These are phyloP conservation scores for Drosophila emarginata DNA, from an alignment of 2,888 invertebrate genomes.

Conservation along the genomic window DNA sequence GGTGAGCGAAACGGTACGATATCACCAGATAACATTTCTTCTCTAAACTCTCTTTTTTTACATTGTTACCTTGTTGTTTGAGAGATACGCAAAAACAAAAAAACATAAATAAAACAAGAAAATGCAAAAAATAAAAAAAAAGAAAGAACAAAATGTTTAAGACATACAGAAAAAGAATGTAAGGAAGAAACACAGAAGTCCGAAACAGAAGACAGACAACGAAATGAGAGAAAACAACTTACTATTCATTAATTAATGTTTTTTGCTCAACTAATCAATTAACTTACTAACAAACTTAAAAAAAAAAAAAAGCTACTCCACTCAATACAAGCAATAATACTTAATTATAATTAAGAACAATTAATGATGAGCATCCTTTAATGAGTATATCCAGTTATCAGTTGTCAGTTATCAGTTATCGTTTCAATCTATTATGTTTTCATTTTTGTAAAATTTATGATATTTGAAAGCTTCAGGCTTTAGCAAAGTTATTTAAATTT, in stretches of 20 bases:
- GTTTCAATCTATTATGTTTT: background rate
- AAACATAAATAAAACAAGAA: slow-evolving; percentile 63
- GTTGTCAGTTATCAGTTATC: slow-evolving; percentile 1
- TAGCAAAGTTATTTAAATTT: slow-evolving; percentile 3
- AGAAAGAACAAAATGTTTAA: slow-evolving; percentile 26
- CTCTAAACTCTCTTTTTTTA: slow-evolving; percentile 84
- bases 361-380: slow-evolving; percentile 2
- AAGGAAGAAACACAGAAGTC: slow-evolving; percentile 7
- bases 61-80: slow-evolving; percentile 73
- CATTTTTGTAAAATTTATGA: background rate
- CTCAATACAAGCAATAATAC: slow-evolving; percentile 6
- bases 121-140: slow-evolving; percentile 52
- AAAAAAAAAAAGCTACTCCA: slow-evolving; percentile 2
- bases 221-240: background rate
- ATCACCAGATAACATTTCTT: slow-evolving; percentile 84
- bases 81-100: slow-evolving; percentile 77
- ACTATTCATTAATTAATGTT: background rate
- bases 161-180: background rate
- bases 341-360: slow-evolving; percentile 6
- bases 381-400: background rate
- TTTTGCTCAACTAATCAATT: slow-evolving; percentile 3
- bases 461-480: slow-evolving; percentile 6
- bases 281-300: background rate
- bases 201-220: slow-evolving; percentile 2
- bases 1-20: slow-evolving; percentile 98